phyloP scores from a whole-genome alignment of 2,113 vertebrate species.

The Oxygymnocypris stewartii region DNA sequence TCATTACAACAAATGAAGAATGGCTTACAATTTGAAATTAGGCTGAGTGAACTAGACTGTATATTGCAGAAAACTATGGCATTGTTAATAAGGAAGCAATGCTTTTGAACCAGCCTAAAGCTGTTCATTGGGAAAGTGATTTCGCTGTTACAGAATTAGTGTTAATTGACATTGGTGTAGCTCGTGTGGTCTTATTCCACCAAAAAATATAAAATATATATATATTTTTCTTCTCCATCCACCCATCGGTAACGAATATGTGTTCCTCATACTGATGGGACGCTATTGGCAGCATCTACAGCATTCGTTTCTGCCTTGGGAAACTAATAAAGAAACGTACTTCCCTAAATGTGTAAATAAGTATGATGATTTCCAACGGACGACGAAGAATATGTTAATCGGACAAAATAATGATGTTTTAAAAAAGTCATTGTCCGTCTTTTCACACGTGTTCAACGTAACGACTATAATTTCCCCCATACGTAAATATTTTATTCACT shows the following conservation, averaged over 20 bases:
- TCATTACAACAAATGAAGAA: not conserved
- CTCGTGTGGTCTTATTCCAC: not conserved
- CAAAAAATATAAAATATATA: too few relatives aligned
- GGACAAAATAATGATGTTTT: not conserved
- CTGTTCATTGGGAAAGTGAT: not conserved
- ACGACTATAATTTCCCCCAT: not conserved
- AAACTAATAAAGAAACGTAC: not conserved
- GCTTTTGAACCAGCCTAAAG: not conserved
- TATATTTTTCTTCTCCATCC: too few relatives aligned
- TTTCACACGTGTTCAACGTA: not conserved
- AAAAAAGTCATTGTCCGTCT: not conserved
- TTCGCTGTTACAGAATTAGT: not conserved
- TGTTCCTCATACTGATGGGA: not conserved
- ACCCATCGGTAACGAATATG: not conserved
- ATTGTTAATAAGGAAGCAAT: not conserved
- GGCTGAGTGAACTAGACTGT: not conserved
- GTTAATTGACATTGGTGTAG: not conserved
- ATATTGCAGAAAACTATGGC: not conserved
- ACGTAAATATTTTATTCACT: not conserved
- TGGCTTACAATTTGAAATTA: not conserved
- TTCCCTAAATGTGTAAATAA: not conserved
- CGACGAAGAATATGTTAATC: not conserved
- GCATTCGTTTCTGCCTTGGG: not conserved
- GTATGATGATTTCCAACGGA: not conserved
- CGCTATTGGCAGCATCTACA: too few relatives aligned